These are phyloP conservation scores for Actias luna DNA, from an alignment of 2,888 invertebrate genomes.

Conservation along the genomic window DNA sequence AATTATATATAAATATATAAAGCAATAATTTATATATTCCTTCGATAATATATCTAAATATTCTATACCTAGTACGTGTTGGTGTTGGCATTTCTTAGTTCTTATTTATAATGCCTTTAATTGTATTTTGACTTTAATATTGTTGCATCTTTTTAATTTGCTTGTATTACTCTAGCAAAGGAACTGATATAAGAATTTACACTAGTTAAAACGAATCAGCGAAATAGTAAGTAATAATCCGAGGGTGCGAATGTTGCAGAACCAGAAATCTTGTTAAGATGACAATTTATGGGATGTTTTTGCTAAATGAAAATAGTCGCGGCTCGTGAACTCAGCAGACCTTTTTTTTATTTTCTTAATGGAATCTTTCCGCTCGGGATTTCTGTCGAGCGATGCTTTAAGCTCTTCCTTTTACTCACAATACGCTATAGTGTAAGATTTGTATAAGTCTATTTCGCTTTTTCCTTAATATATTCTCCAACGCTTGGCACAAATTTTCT, in stretches of 20 bases:
- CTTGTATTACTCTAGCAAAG: neutral
- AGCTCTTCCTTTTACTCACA: slow-evolving; percentile 62
- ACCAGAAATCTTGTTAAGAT: slow-evolving; percentile 82
- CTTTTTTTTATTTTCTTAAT: slow-evolving; percentile 82
- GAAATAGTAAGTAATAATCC: slow-evolving; percentile 58
- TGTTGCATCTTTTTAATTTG: neutral
- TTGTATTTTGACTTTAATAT: neutral
- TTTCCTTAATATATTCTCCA: slow-evolving; percentile 25
- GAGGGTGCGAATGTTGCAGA: slow-evolving; percentile 76
- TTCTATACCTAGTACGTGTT: neutral
- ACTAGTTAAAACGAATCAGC: slow-evolving; percentile 43
- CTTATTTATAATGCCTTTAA: no score
- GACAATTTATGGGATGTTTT: slow-evolving; percentile 83
- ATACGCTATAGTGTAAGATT: slow-evolving; percentile 51
- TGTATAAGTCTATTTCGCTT: slow-evolving; percentile 47
- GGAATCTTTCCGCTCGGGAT: slow-evolving; percentile 80
- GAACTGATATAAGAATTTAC: slow-evolving; percentile 54
- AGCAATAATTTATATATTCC: neutral
- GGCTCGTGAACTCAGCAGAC: slow-evolving; percentile 73
- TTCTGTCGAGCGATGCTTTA: slow-evolving; percentile 73
- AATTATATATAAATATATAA: slow-evolving; percentile 10
- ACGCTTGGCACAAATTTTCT: slow-evolving; percentile 33
- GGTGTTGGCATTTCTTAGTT: neutral
- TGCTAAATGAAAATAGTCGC: slow-evolving; percentile 82
- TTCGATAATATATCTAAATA: neutral